Evolutionary conservation across 2,113 vertebrate genomes (phyloP).

Genomic region (Corythornis cristatus): DNA sequence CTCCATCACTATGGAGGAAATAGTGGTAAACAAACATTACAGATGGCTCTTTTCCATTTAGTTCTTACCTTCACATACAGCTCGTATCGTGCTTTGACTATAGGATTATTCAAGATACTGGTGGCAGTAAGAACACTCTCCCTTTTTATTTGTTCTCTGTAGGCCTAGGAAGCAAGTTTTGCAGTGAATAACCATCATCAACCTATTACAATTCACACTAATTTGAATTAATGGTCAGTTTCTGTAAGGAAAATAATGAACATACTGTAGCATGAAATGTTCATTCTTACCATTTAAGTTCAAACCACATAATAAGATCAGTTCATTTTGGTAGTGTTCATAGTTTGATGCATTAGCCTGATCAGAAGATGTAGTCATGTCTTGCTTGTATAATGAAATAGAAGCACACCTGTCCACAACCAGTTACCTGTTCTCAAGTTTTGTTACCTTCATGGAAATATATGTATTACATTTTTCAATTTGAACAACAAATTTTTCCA

Average conservation of each 20-base stretch:
- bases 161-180: slow-evolving; percentile 74
- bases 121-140: slow-evolving; percentile 88
- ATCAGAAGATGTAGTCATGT: background rate
- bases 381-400: background rate
- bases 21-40: background rate
- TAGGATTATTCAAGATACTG: slow-evolving; percentile 88
- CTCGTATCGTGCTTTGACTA: slow-evolving; percentile 85
- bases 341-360: background rate
- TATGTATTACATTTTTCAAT: background rate
- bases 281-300: background rate
- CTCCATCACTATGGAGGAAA: background rate
- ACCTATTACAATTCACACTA: background rate
- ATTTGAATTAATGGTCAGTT: background rate
- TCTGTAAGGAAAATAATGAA: background rate
- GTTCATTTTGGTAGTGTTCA: background rate
- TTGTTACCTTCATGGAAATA: background rate
- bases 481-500: background rate
- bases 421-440: background rate
- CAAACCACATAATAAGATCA: background rate
- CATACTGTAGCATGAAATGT: background rate
- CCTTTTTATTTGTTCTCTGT: slow-evolving; percentile 88
- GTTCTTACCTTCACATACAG: slow-evolving; percentile 86
- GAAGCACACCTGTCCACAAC: background rate
- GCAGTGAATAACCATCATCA: background rate
- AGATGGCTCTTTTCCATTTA: background rate